Conservation (phyloP, 1,140 invertebrate genomes). For the Trichoplusia ni region DNA sequence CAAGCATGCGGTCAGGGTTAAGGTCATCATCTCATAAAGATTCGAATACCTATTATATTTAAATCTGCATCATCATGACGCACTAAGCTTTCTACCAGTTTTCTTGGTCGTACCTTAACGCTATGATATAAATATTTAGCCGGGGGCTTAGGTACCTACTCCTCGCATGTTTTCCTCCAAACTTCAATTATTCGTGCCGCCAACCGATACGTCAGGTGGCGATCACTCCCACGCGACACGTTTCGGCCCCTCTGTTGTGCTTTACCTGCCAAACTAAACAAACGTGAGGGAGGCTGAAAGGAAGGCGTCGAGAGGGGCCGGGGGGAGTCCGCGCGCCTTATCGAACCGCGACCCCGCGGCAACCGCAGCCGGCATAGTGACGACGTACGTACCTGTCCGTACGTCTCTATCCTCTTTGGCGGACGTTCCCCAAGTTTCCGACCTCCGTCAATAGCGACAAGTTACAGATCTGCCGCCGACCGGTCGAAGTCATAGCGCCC, state of each 20-base stretch:
- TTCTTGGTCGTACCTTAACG: no score
- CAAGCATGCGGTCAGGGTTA: no score
- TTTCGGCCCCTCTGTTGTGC: constrained; percentile 40
- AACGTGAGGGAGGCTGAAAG: constrained; percentile 37
- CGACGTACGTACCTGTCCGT: constrained; percentile 38
- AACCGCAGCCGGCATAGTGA: constrained; percentile 37
- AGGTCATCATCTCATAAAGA: no score
- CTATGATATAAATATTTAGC: background rate
- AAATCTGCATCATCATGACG: no score
- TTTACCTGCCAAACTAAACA: constrained; percentile 69
- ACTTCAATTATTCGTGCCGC: constrained; percentile 38
- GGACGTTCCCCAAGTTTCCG: constrained; percentile 40
- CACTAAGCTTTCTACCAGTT: no score
- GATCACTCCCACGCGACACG: constrained; percentile 42
- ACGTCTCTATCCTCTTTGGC: constrained; percentile 30
- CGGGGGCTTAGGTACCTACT: background rate
- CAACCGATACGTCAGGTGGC: constrained; percentile 33
- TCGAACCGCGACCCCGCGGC: constrained; percentile 47
- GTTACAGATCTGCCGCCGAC: constrained; percentile 33
- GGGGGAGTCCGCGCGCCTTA: constrained; percentile 40
- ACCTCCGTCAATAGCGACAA: constrained; percentile 48
- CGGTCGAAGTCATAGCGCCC: constrained; percentile 50
- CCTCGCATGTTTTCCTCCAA: constrained; percentile 34
- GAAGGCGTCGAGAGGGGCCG: constrained; percentile 11
- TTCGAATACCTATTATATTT: no score